Percentiles rank a stretch among this genome's conserved stretches.
Evolutionary conservation across 2,888 invertebrate genomes (phyloP).

Genomic region (Pseudoips prasinana): DNA sequence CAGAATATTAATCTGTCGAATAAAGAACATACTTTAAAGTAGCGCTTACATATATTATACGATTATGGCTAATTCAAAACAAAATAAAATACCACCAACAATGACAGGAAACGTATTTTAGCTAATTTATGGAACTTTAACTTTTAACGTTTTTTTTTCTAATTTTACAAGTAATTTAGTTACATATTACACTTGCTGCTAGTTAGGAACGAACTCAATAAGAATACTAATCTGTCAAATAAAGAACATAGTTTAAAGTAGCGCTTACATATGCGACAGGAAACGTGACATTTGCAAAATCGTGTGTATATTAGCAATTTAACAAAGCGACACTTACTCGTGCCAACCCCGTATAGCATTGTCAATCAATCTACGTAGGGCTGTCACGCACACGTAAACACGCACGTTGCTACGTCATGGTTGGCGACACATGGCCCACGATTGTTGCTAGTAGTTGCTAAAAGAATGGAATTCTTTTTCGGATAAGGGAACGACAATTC

Average conservation of each 20-base stretch:
- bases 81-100: constrained; percentile 12
- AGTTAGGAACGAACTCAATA: too few species aligned
- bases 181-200: too few species aligned
- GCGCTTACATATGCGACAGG: constrained; percentile 29
- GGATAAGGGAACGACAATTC: too few species aligned
- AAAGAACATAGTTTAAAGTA: neutral
- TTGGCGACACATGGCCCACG: constrained; percentile 44
- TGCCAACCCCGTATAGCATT: constrained; percentile 38
- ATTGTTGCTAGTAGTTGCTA: constrained; percentile 2
- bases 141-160: too few species aligned
- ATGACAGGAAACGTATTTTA: constrained; percentile 36
- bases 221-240: too few species aligned
- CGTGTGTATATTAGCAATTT: constrained; percentile 35
- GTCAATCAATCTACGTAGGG: constrained; percentile 58
- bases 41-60: too few species aligned
- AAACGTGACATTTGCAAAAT: constrained; percentile 30
- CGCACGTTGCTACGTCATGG: constrained; percentile 53
- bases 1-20: too few species aligned
- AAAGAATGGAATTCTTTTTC: too few species aligned
- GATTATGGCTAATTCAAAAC: too few species aligned
- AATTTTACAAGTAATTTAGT: too few species aligned
- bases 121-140: too few species aligned
- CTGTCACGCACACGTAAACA: constrained; percentile 56
- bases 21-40: too few species aligned
- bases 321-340: constrained; percentile 34